Evolutionary conservation across 2,888 invertebrate species (phyloP).

Genomic region (Epistrophella euchroma): DNA sequence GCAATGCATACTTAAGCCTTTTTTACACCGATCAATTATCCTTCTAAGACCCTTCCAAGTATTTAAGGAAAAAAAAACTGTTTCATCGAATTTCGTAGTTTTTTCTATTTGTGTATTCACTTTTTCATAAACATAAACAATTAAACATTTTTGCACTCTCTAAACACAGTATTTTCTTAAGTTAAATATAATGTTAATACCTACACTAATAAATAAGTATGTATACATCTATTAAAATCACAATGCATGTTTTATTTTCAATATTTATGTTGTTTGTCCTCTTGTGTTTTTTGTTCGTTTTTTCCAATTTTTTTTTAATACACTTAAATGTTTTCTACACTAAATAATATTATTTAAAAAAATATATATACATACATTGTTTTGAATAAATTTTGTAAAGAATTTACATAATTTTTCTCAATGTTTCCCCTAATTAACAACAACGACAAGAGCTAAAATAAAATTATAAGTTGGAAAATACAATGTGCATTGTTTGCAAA

Average conservation of each 20-base stretch:
- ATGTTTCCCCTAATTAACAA: conserved; percentile 75
- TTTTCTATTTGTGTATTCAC: background rate
- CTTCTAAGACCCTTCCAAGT: too few species aligned
- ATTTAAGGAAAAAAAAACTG: too few species aligned
- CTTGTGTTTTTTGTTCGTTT: conserved; percentile 64
- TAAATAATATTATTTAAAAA: background rate
- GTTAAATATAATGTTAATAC: too few species aligned
- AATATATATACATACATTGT: conserved; percentile 10
- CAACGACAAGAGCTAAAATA: conserved; percentile 80
- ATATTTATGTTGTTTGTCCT: conserved; percentile 54
- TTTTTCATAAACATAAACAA: background rate
- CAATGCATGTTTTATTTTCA: conserved; percentile 72
- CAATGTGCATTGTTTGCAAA: conserved; percentile 58
- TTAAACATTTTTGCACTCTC: background rate
- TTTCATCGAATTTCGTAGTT: too few species aligned
- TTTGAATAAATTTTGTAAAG: conserved; percentile 32
- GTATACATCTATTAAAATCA: background rate
- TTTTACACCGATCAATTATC: too few species aligned
- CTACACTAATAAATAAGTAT: too few species aligned
- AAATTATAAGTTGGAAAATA: conserved; percentile 41
- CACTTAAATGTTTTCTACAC: conserved; percentile 5
- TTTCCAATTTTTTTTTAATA: background rate
- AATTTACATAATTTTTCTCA: background rate
- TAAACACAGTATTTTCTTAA: background rate
- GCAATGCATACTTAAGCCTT: too few species aligned